Base-by-base conservation (phyloP, 2,888 invertebrate genomes). In the Stenichneumon culpator region DNA sequence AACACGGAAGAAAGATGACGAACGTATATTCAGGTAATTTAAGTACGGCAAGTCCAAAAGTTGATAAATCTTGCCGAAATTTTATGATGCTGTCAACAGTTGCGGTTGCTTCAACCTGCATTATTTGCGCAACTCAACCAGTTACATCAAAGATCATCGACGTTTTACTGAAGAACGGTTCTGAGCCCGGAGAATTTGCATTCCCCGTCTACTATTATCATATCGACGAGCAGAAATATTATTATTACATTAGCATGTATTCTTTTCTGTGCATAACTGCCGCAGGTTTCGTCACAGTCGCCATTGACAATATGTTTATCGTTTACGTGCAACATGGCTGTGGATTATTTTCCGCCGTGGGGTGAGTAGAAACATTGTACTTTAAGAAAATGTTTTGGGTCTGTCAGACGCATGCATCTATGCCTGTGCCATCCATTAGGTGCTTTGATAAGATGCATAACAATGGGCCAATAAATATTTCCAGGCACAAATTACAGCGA, bases 221-320 rank as follows among this genome's bases (percentile, higher is more conserved):
- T 11, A 2, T 84, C 14, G 84, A 84, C 25, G 39, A 73, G 28
- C 82, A 84, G 19, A 73, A 84, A 69, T 81, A 81, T 60, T 81
- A 84, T 60, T 72, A 72, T 68, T 52, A 77, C 67, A 52, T 84
- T 1, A 73, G 75, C 16, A 19, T 22, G 7, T 77, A 44, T 16
- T 63, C 44, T 6, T 77, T 67, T 32, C 7, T 80, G 3, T 72
- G 72, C 32, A 16, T 52, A 16, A 50, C 60, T 0, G 28, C 60
- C 52, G n/a, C 52, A 0, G 2, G 72, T 5, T 2, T 60, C 19
- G 44, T 72, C 14, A 52, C 9, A 14, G 50, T 14, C 2, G 44
- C 68, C 19, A 19, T 16, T 39, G 65, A 65, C 2, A 4, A 25
- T 11, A 44, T 70, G 22, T 60, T 60, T n/a, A 60, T 67, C n/a